Base-by-base conservation (phyloP, 1,140 invertebrate species). In the Bombus haemorrhoidalis region DNA sequence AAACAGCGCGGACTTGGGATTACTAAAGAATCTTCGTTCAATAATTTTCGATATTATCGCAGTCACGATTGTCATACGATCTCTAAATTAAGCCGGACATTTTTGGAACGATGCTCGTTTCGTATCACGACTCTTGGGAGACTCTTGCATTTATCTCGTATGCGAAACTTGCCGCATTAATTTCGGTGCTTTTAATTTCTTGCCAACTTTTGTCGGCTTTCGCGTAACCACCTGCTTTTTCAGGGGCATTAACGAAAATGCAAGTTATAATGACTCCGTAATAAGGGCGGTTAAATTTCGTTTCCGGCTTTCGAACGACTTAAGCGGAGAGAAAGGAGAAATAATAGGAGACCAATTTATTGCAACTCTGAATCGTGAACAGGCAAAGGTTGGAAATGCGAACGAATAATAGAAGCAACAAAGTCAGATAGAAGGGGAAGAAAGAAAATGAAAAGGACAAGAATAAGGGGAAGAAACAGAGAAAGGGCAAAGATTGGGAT, bases 221-320 rank as follows among this genome's bases (percentile, higher is more conserved):
- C 84, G 18, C 71, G n/a, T 3, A 15, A n/a, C 53, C 77, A 43
- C 8, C 64, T 59, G 78, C 41, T 86, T 89, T 86, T 73, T 81
- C 73, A 68, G 39, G 57, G 25, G 66, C 73, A 84, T 90, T 84
- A 84, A 89, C 85, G 89, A 90, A 89, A 87, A 86, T 66, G 81
- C 72, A 77, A 86, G 87, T 86, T 90, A 87, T 87, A 90, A 90
- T 41, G 81, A 89, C 25, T 28, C 68, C 39, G 85, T 81, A 90
- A 87, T 87, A 89, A 90, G 82, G 62, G 62, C 85, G 75, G 68
- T 87, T 62, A 84, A 73, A 73, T 73, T 76, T 76, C 78, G 85
- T 80, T 82, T 86, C 73, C 81, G 81, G 59, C 47, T 53, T 53
- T 53, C 77, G 78, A 78, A 66, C 69, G 80, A 83, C 79, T 74